Evolutionary conservation across 2,113 vertebrate species (phyloP).

Genomic region (Silurus glanis): DNA sequence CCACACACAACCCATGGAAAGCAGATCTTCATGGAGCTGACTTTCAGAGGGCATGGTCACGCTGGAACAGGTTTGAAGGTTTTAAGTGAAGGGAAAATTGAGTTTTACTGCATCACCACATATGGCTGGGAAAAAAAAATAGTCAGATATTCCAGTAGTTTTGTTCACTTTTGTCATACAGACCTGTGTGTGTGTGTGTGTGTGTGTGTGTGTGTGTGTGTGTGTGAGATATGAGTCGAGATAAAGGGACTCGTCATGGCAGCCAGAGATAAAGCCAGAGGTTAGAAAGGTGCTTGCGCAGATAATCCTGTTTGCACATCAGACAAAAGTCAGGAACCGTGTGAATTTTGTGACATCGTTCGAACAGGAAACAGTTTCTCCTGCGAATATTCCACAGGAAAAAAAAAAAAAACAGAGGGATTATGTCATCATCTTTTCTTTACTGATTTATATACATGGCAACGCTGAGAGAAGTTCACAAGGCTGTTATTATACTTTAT

Average conservation of each 20-base stretch:
- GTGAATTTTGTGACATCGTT: neutral
- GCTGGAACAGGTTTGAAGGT: too few relatives aligned
- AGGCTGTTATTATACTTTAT: too few relatives aligned
- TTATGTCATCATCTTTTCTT: neutral
- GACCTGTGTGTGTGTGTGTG: neutral
- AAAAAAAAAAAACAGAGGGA: slow-evolving; percentile 22
- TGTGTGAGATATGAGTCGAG: neutral
- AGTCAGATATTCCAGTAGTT: too few relatives aligned
- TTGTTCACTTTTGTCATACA: neutral
- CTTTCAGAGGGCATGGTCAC: too few relatives aligned
- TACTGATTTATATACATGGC: too few relatives aligned
- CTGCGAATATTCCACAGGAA: neutral
- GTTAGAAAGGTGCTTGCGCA: slow-evolving; percentile 24
- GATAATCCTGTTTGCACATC: slow-evolving; percentile 41
- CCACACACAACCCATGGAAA: too few relatives aligned
- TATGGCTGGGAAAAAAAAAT: too few relatives aligned
- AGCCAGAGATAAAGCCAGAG: neutral
- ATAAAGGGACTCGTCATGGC: neutral
- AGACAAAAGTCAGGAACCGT: slow-evolving; percentile 16
- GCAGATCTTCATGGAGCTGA: too few relatives aligned
- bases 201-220: slow-evolving; percentile 4
- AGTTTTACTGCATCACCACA: too few relatives aligned
- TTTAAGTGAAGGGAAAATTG: too few relatives aligned
- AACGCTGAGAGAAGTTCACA: too few relatives aligned
- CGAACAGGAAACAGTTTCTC: slow-evolving; percentile 26